Percentiles rank a stretch among this genome's conserved stretches.
phyloP scores from a whole-genome alignment of 2,113 vertebrate species.

The Cisticola juncidis region DNA sequence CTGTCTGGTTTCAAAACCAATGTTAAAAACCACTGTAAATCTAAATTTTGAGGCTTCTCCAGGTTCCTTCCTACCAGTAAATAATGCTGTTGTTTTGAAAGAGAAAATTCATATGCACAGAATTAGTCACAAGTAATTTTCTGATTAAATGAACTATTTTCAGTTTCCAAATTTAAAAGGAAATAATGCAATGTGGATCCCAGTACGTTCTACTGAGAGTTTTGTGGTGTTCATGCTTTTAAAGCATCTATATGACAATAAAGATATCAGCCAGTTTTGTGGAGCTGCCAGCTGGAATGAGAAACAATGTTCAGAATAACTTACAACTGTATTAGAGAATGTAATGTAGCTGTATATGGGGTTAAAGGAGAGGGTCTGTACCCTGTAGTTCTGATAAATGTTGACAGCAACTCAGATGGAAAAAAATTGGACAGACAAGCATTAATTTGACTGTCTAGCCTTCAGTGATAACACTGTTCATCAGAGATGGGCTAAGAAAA shows the following conservation, averaged over 20 bases:
- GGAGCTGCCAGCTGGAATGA: neutral
- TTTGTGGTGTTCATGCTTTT: neutral
- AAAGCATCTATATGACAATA: neutral
- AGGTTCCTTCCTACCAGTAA: neutral
- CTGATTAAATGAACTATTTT: neutral
- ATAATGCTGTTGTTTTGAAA: neutral
- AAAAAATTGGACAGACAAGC: neutral
- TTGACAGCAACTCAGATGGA: neutral
- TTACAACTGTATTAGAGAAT: neutral
- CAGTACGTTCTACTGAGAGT: neutral
- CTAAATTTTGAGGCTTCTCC: neutral
- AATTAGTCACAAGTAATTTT: neutral
- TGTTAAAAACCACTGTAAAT: neutral
- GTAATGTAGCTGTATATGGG: too few relatives aligned
- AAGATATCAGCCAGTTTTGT: neutral
- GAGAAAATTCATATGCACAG: neutral
- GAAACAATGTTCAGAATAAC: neutral
- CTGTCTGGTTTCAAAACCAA: neutral
- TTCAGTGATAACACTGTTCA: fast-evolving
- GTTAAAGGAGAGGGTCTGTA: neutral
- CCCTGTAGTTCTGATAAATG: neutral
- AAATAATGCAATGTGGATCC: neutral
- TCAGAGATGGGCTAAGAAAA: neutral
- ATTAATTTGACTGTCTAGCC: neutral
- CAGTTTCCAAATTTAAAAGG: neutral